phyloP scores from a whole-genome alignment of 2,797 vertebrate species.

The Sarcophilus harrisii region DNA sequence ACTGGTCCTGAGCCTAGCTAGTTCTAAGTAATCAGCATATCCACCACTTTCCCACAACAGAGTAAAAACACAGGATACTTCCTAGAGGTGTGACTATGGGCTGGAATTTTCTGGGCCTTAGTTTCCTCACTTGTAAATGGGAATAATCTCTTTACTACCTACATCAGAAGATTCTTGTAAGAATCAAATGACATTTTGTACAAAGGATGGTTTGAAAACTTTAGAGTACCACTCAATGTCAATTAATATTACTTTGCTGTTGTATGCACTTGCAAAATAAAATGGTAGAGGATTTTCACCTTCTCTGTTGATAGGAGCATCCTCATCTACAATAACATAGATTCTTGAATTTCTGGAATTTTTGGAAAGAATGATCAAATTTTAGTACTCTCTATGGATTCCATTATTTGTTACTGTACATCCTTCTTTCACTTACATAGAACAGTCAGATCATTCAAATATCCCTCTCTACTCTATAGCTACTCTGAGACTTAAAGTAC shows the following conservation, averaged over 20 bases:
- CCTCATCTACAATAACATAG: not conserved
- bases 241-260: not conserved
- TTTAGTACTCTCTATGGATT: not conserved
- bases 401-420: not conserved
- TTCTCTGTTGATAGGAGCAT: not conserved
- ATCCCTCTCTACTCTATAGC: not conserved
- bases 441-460: not conserved
- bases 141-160: not conserved
- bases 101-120: not conserved
- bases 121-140: conserved; percentile 16
- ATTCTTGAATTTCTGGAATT: not conserved
- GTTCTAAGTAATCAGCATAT: not conserved
- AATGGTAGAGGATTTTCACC: not conserved
- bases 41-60: not conserved
- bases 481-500: not conserved
- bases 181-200: not conserved
- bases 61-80: not conserved
- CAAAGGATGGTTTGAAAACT: not conserved
- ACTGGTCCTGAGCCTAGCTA: not conserved
- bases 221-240: not conserved
- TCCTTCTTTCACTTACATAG: not conserved
- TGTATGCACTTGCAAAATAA: not conserved
- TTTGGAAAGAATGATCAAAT: not conserved
- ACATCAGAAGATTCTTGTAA: not conserved
- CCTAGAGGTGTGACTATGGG: not conserved